Percentiles rank a stretch among this genome's conserved stretches.
Conservation (phyloP, 2,888 invertebrate species). For the Phania funesta region DNA sequence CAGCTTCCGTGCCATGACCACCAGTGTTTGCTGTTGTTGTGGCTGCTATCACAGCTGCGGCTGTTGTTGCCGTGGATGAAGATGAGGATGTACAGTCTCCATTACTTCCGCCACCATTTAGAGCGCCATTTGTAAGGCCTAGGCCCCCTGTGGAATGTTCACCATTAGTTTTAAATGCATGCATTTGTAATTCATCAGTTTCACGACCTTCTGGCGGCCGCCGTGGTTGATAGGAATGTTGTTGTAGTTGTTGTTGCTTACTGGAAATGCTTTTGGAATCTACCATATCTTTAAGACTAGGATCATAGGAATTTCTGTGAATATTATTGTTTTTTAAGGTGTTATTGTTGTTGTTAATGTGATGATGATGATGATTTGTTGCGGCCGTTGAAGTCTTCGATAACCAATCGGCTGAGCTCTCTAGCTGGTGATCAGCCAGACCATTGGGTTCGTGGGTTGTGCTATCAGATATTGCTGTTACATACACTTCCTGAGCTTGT, state of each 20-base stretch:
- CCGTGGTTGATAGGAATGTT: slow-evolving; percentile 76
- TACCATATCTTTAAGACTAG: slow-evolving; percentile 71
- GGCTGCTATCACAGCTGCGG: slow-evolving; percentile 79
- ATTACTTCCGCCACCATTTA: slow-evolving; percentile 69
- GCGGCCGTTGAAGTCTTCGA: slow-evolving; percentile 58
- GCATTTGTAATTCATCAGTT: slow-evolving; percentile 82
- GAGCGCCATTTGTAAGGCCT: slow-evolving; percentile 24
- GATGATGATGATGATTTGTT: slow-evolving; percentile 70
- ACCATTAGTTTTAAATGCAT: slow-evolving; percentile 78
- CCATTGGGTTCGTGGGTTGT: slow-evolving; percentile 72
- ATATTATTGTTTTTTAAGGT: slow-evolving; percentile 70
- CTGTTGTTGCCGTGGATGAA: slow-evolving; percentile 79
- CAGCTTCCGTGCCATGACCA: slow-evolving; percentile 72
- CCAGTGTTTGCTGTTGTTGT: slow-evolving; percentile 64
- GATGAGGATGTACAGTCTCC: slow-evolving; percentile 53
- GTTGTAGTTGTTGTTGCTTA: slow-evolving; percentile 67
- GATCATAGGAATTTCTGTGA: slow-evolving; percentile 69
- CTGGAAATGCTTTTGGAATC: slow-evolving; percentile 71
- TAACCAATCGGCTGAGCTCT: slow-evolving; percentile 58
- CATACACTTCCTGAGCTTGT: slow-evolving; percentile 83
- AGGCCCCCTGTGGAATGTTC: slow-evolving; percentile 65
- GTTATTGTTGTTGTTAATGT: slow-evolving; percentile 68
- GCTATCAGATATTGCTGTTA: slow-evolving; percentile 72
- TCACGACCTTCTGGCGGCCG: slow-evolving; percentile 91
- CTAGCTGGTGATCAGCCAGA: slow-evolving; percentile 54